Base-by-base conservation (phyloP, 2,888 invertebrate genomes). In the Lasius fuliginosus region DNA sequence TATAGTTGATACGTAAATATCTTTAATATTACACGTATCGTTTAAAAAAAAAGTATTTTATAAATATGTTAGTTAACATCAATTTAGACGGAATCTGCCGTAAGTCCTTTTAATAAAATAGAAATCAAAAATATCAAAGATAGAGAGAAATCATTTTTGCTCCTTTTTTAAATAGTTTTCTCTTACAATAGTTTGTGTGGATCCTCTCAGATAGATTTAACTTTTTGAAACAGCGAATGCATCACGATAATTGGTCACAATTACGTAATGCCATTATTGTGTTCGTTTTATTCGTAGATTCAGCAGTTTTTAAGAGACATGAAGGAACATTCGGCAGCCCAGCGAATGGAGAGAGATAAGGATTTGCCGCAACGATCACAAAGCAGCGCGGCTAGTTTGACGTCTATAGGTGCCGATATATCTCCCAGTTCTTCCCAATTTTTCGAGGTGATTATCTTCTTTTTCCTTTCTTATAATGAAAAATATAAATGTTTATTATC, bases 401-500 rank as follows among this genome's bases (percentile, higher is more conserved):
- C 97, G 0, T 97, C 97, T 0, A 95, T 97, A 0, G 97, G 97
- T 89, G 97, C 97, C 62, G 98, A 98, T 93, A 97, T 98, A 82
- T 98, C 98, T 0, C 97, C 98, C 11, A 98, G 98, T 91, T 98
- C 98, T 86, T 98, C 98, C 36, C 98, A 98, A 94, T 98, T 98
- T 95, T 98, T 98, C 93, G 98, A 98, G 96, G 98, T 98, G 95
- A 86, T 42, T 56, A 23, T 53, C 6, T 6, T 15, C 73, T 53
- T 84, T 11, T 9, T 40, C 42, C 8, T 4, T 40, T 33, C 8
- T 49, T 27, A n/a, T n/a, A 56, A 49, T 11, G n/a, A 53, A 53
- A 53, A n/a, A 15, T 33, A 15, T 40, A 65, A 65, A 53, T 36
- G 1, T 69, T 15, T 8, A 65, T 53, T 5, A 65, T 3, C 23